phyloP scores from a whole-genome alignment of 1,140 invertebrate species.

The Atta texana region DNA sequence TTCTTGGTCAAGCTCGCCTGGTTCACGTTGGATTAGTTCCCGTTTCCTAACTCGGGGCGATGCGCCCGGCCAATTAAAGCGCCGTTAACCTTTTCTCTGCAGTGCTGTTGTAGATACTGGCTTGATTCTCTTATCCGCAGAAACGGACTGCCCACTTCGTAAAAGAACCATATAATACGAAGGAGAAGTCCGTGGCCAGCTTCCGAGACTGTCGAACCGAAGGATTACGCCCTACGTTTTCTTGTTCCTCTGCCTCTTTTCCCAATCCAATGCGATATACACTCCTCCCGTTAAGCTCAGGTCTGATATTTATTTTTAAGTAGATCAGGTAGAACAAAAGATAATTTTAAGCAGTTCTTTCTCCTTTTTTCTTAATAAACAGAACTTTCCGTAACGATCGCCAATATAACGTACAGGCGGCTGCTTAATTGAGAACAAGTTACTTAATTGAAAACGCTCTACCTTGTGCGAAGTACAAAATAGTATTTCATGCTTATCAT shows the following conservation, averaged over 20 bases:
- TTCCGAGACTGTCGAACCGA: conserved; percentile 64
- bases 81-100: conserved; percentile 73
- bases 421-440: conserved; percentile 47
- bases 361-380: conserved; percentile 35
- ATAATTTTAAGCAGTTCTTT: conserved; percentile 41
- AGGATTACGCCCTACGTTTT: conserved; percentile 57
- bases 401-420: neutral
- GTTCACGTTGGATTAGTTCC: conserved; percentile 78
- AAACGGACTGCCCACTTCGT: conserved; percentile 63
- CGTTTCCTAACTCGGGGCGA: conserved; percentile 71
- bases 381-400: conserved; percentile 51
- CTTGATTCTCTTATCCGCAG: conserved; percentile 71
- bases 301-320: conserved; percentile 56
- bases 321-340: conserved; percentile 50
- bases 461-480: neutral
- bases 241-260: neutral
- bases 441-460: conserved; percentile 29
- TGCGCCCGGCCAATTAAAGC: conserved; percentile 75
- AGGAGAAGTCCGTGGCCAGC: conserved; percentile 17
- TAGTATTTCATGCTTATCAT: neutral
- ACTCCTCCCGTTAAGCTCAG: conserved; percentile 38
- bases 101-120: conserved; percentile 48
- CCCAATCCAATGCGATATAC: conserved; percentile 24
- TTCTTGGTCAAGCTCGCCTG: conserved; percentile 81
- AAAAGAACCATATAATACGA: conserved; percentile 59